Base-by-base conservation (phyloP, 2,888 invertebrate genomes). In the Hyppa rectilinea region DNA sequence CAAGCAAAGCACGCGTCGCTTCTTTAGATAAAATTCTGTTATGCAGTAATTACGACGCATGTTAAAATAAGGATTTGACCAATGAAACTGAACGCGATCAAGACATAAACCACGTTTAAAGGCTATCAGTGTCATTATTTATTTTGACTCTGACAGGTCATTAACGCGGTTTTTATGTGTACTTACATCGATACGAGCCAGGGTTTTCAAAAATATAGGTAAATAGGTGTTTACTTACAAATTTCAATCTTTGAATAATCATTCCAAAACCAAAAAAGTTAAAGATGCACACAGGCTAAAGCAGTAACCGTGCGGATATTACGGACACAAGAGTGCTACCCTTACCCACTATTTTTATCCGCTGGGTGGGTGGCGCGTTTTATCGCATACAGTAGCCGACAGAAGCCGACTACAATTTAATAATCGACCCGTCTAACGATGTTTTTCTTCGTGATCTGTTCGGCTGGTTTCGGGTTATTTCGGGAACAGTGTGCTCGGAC, bases 331-430 rank as follows among this genome's bases (percentile, higher is more conserved):
- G 72, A 81, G 67, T 81, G 81, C 85, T 64, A 79, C 87, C 88
- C 89, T 85, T 86, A 84, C 74, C 82, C 55, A 74, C 91, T 92
- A 94, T 94, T 94, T 94, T 91, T 91, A 91, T 86, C 81, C 78
- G 59, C 92, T 84, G 89, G 89, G 92, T 95, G 95, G 95, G 95
- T 95, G 95, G 95, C 88, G 86, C 87, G 83, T 90, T 95, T 95
- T 91, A 95, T 91, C 83, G 87, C 87, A 88, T 85, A 84, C 86
- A 85, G 86, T 85, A 88, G 78, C 80, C 94, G 92, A 93, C 94
- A 95, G 95, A 94, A 92, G 93, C 94, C 91, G 92, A 88, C 92
- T 92, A 90, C 91, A 90, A 92, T 94, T 92, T 94, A 93, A 94
- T 94, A 95, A 93, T 92, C 93, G 85, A 87, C 82, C 82, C 83